Percentiles rank a stretch among this genome's conserved stretches.
phyloP scores from a whole-genome alignment of 2,797 vertebrate species.

The Acanthurus leucopareius region DNA sequence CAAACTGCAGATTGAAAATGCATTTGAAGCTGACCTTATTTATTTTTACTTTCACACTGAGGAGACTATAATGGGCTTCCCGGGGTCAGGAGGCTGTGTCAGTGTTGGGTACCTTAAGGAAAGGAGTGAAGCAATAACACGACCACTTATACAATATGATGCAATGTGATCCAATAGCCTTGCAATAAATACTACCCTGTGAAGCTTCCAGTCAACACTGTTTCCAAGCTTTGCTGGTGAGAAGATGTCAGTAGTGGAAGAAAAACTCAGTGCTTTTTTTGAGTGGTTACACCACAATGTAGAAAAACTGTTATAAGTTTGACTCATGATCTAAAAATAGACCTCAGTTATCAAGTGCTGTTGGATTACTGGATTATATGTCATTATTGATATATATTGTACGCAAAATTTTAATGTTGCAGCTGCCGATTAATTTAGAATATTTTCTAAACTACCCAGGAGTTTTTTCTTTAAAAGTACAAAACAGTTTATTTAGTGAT shows the following conservation, averaged over 20 bases:
- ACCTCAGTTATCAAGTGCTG: too few relatives aligned
- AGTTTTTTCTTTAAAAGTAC: too few relatives aligned
- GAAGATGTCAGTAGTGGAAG: not conserved
- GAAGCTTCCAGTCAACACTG: not conserved
- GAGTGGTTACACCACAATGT: not conserved
- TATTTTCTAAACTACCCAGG: too few relatives aligned
- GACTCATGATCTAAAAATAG: too few relatives aligned
- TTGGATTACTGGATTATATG: too few relatives aligned
- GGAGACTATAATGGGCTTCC: not conserved
- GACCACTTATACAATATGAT: slow-evolving; percentile 36
- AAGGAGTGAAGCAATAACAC: not conserved
- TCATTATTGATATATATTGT: too few relatives aligned
- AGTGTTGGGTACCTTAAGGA: not conserved
- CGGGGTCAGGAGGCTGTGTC: not conserved
- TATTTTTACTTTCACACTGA: not conserved
- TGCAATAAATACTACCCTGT: slow-evolving; percentile 9
- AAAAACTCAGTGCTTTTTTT: not conserved
- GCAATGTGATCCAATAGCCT: slow-evolving; percentile 25
- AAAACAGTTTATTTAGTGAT: too few relatives aligned
- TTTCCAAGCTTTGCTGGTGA: not conserved
- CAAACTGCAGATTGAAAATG: not conserved
- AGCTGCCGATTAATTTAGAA: too few relatives aligned
- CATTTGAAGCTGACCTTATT: not conserved
- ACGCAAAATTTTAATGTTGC: too few relatives aligned
- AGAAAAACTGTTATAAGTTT: not conserved